Base-by-base conservation (phyloP, 2,797 vertebrate genomes). In the Myoxocephalus aenaeus region DNA sequence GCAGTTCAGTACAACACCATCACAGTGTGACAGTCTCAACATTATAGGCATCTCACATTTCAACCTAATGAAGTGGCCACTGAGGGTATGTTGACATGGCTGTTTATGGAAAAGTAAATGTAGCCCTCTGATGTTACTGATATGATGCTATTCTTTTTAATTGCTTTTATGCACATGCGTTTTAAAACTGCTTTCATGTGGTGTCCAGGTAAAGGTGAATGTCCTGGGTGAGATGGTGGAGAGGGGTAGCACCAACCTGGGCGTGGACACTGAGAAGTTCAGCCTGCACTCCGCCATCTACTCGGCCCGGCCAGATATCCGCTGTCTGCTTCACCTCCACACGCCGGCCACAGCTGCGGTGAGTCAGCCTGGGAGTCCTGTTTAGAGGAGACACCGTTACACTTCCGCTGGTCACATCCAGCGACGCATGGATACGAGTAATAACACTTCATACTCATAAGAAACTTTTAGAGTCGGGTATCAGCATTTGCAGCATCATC, bases 221-320 rank as follows among this genome's bases (percentile, higher is more conserved):
- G 94, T 99, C 73, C 92, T 99, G 87, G 98, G 98, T 1, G 97
- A 98, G 69, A 94, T 97, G 88, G 97, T 99, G 70, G 97, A 98
- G 86, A 96, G 94, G 70, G 98, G 97, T 82, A 98, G 96, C 93
- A 97, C 97, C 70, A 92, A 93, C 87, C 96, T 98, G 25, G 88
- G 91, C 0, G 96, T 97, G 54, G 96, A 98, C 29, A 57, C 94
- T 0, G 87, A 94, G 0, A 96, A 94, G 69, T 99, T 99, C 92
- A 94, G 95, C 84, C 94, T 99, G 22, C 98, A 99, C 85, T 97
- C 98, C 0, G 97, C 98, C 58, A 96, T 99, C 89, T 99, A 99
- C 5, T 97, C 98, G 0, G 97, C 97, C 2, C 94, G 98, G 29
- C 98, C 98, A 0, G 96, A 98, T 0, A 95, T 96, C 12, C 96